These are phyloP conservation scores for Oophaga sylvatica DNA, from an alignment of 2,797 vertebrate species.

Conservation along the genomic window DNA sequence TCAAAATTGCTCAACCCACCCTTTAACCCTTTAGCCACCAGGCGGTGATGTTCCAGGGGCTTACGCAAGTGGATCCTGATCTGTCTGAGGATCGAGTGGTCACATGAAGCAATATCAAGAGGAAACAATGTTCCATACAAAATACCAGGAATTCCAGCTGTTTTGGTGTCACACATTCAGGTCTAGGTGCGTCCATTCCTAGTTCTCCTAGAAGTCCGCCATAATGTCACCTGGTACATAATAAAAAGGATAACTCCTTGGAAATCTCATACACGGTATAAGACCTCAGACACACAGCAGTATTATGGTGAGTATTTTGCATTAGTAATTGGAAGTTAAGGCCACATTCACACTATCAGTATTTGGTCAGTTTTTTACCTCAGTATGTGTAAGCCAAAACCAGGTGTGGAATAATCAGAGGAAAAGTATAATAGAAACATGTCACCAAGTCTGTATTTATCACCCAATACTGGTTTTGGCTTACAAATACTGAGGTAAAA, in stretches of 20 bases:
- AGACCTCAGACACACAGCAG: not conserved
- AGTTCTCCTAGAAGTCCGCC: not conserved
- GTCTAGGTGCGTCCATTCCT: not conserved
- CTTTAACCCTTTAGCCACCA: not conserved
- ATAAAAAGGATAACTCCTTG: not conserved
- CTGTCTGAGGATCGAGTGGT: not conserved
- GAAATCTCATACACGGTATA: not conserved
- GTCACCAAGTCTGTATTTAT: too few relatives aligned
- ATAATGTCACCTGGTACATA: not conserved
- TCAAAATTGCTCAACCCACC: not conserved
- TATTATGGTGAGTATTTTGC: not conserved
- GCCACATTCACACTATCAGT: too few relatives aligned
- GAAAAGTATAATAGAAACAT: too few relatives aligned
- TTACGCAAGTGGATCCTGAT: not conserved
- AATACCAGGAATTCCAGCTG: not conserved
- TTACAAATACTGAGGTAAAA: too few relatives aligned
- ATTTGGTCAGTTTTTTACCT: too few relatives aligned
- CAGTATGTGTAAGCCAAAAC: too few relatives aligned
- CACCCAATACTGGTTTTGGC: too few relatives aligned
- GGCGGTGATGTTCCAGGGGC: not conserved
- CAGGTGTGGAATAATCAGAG: too few relatives aligned
- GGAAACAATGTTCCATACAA: not conserved
- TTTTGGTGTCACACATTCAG: not conserved
- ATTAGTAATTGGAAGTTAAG: not conserved
- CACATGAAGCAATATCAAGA: not conserved